These are phyloP conservation scores for Pelobates fuscus DNA, from an alignment of 2,113 vertebrate species.

Conservation along the genomic window DNA sequence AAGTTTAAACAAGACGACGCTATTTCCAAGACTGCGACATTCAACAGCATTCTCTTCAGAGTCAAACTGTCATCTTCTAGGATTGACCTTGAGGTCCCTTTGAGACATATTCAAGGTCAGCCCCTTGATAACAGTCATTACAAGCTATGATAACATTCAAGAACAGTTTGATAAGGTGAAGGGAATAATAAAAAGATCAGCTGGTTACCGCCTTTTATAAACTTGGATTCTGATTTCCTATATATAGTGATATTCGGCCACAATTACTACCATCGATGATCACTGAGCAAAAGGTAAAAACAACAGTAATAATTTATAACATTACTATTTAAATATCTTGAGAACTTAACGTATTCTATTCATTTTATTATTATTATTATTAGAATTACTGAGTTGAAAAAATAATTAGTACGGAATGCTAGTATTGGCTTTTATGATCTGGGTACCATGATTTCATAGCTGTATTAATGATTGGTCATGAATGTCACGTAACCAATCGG, in stretches of 20 bases:
- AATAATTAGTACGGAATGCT: no score
- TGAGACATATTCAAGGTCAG: conserved; percentile 13
- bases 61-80: neutral
- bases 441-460: no score
- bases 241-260: neutral
- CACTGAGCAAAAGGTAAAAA: no score
- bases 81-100: conserved; percentile 4
- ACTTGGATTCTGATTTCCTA: neutral
- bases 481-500: no score
- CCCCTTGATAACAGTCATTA: neutral
- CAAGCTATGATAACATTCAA: neutral
- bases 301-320: no score
- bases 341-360: no score
- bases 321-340: no score
- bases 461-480: no score
- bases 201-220: neutral
- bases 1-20: neutral
- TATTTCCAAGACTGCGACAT: neutral
- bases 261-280: no score
- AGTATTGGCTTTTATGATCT: no score
- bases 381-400: no score
- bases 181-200: neutral
- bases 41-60: neutral
- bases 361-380: no score
- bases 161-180: neutral